A percentile compares a stretch with the other conserved stretches of the same genome.
phyloP scores from a whole-genome alignment of 2,888 invertebrate genomes.

The Sesia apiformis region DNA sequence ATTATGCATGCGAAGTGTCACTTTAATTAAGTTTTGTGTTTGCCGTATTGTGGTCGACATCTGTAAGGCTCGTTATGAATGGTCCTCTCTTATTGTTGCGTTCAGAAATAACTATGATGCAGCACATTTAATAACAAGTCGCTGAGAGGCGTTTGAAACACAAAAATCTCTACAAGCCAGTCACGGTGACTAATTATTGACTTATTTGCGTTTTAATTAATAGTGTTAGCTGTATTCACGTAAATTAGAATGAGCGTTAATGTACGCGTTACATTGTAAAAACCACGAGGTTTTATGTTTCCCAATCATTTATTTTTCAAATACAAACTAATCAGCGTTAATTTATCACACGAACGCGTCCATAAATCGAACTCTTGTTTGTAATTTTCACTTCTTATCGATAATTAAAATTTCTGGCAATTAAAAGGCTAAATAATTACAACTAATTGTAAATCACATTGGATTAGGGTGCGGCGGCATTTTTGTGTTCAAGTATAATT shows the following conservation, averaged over 20 bases:
- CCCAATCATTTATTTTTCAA: not conserved
- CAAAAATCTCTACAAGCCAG: not conserved
- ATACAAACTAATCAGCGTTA: slow-evolving; percentile 31
- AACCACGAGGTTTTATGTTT: not conserved
- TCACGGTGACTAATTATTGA: slow-evolving; percentile 15
- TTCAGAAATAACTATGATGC: slow-evolving; percentile 52
- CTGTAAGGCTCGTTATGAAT: slow-evolving; percentile 47
- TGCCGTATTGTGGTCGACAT: slow-evolving; percentile 52
- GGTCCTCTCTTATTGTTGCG: slow-evolving; percentile 35
- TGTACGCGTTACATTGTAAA: not conserved
- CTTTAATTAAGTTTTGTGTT: slow-evolving; percentile 67
- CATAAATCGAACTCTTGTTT: slow-evolving; percentile 34
- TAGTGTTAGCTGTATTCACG: not conserved
- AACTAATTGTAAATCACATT: slow-evolving; percentile 60
- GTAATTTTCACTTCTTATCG: slow-evolving; percentile 39
- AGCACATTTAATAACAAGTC: slow-evolving; percentile 14
- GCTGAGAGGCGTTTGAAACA: slow-evolving; percentile 5
- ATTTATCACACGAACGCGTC: slow-evolving; percentile 17
- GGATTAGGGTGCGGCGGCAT: slow-evolving; percentile 53
- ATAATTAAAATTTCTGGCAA: slow-evolving; percentile 69
- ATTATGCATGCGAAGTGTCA: slow-evolving; percentile 64
- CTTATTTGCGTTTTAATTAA: slow-evolving; percentile 1
- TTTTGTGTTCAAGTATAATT: slow-evolving; percentile 39
- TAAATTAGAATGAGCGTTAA: slow-evolving; percentile 5
- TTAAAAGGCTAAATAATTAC: slow-evolving; percentile 58